Base-by-base conservation (phyloP, 2,797 vertebrate genomes). In the Danio albolineatus region DNA sequence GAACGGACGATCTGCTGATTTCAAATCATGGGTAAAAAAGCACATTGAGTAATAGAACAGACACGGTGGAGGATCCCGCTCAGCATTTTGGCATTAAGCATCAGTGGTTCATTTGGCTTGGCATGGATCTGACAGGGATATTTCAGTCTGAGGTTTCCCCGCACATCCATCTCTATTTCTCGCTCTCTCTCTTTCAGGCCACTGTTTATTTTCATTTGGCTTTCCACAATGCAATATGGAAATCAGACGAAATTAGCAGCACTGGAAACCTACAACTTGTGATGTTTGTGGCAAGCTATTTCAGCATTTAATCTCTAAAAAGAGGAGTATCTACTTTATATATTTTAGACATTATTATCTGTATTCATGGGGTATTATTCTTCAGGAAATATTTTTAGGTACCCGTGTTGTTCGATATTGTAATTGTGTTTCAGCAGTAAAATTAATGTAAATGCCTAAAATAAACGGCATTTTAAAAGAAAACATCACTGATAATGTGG, bases 161-260 rank as follows among this genome's bases (percentile, higher is more conserved):
- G 44, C 74, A 78, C 80, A 82, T 82, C 61, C 74, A 82, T 82
- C 80, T 82, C 80, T 81, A 77, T 84, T 84, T 78, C 83, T 75
- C 76, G 38, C 51, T 51, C 80, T 78, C 74, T 78, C 69, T 82
- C 60, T 72, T 65, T 77, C 60, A 51, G 67, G 54, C 46, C 48
- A 13, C 38, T 78, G 73, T 76, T 79, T 84, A 76, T 84, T 84
- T 79, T 56, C 54, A 81, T 74, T 81, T 80, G 83, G 83, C 66
- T 81, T 78, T 78, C 79, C 80, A 76, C 71, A 41, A 79, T 70
- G 72, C 78, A 71, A 60, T 81, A 76, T 74, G 57, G 43, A 72
- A 76, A 71, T 61, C 74, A 57, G 69, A 57, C 21, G n/a, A 77
- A 76, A 80, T 53, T 82, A 82, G 76, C 70, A 66, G 59, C 54